phyloP scores from a whole-genome alignment of 2,888 invertebrate genomes.

The Allacma fusca region DNA sequence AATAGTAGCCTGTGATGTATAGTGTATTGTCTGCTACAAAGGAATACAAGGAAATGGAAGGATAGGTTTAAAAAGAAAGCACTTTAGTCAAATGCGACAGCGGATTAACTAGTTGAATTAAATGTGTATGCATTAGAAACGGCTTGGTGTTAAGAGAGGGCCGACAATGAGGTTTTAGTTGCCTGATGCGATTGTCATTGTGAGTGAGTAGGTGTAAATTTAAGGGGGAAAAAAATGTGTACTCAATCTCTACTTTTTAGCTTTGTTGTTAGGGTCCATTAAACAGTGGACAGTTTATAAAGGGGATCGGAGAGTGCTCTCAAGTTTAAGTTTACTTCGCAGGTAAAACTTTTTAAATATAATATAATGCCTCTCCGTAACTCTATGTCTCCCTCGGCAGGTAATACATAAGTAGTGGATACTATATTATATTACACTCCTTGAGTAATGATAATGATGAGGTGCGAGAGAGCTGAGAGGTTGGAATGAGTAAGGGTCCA shows the following conservation, averaged over 20 bases:
- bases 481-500: not conserved
- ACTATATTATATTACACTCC: not conserved
- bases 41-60: not conserved
- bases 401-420: too few relatives aligned
- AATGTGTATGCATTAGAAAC: slow-evolving; percentile 27
- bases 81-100: slow-evolving; percentile 17
- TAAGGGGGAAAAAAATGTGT: slow-evolving; percentile 26
- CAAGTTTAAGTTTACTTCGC: slow-evolving; percentile 34
- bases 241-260: slow-evolving; percentile 27
- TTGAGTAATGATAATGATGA: slow-evolving; percentile 24
- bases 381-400: not conserved
- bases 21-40: not conserved
- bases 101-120: not conserved
- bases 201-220: slow-evolving; percentile 33
- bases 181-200: slow-evolving; percentile 23
- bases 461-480: slow-evolving; percentile 24
- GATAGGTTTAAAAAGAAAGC: not conserved
- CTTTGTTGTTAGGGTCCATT: slow-evolving; percentile 30
- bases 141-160: slow-evolving; percentile 32
- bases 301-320: slow-evolving; percentile 13
- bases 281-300: slow-evolving; percentile 33
- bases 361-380: slow-evolving; percentile 20
- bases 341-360: slow-evolving; percentile 32
- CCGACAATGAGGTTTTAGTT: slow-evolving; percentile 25
- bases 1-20: not conserved